Conservation (phyloP, 2,888 invertebrate species). For the Phaedon cochleariae region DNA sequence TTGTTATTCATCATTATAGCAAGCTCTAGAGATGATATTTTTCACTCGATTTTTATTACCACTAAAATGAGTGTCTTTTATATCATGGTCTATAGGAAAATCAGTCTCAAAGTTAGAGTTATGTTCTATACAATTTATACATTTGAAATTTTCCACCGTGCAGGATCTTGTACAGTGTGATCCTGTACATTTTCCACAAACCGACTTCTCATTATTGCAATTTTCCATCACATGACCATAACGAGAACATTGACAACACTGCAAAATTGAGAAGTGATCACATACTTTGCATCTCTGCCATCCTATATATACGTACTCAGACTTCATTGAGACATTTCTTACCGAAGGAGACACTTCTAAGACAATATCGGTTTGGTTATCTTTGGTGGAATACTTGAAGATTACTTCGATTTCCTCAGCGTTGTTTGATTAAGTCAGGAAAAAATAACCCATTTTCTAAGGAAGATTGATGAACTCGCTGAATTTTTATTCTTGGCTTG, state of each 20-base stretch:
- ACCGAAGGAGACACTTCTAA: too few relatives aligned
- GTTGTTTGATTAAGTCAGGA: too few relatives aligned
- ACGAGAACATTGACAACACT: neutral
- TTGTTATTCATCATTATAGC: neutral
- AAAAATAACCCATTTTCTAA: too few relatives aligned
- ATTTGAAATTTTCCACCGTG: neutral
- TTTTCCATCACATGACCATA: neutral
- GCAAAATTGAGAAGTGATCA: neutral
- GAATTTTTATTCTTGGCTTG: too few relatives aligned
- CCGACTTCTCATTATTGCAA: neutral
- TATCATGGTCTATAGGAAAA: neutral
- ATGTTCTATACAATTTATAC: neutral
- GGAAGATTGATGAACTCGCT: too few relatives aligned
- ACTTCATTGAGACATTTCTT: neutral
- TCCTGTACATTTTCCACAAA: neutral
- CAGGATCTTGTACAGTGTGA: neutral
- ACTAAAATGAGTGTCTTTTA: neutral
- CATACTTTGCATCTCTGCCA: conserved; percentile 5
- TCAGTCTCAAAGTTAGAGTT: too few relatives aligned
- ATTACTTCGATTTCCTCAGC: too few relatives aligned
- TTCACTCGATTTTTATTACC: neutral
- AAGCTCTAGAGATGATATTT: neutral
- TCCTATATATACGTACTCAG: conserved; percentile 1
- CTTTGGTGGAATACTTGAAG: too few relatives aligned
- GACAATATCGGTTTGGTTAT: too few relatives aligned